Base-by-base conservation (phyloP, 2,888 invertebrate species). In the Galerucella nymphaeae region DNA sequence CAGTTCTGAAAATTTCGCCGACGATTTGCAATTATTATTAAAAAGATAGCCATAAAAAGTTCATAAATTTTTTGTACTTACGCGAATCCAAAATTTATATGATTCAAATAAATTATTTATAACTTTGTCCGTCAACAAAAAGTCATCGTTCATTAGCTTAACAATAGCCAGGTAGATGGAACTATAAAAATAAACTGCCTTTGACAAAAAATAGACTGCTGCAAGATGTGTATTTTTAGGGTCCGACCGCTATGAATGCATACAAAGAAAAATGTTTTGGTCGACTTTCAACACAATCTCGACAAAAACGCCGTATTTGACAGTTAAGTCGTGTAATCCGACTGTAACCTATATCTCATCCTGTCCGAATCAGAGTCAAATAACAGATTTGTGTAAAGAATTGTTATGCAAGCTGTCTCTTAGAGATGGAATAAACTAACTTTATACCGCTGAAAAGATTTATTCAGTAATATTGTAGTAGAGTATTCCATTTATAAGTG, bases 291-390 rank as follows among this genome's bases (percentile, higher is more conserved):
- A 63, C 63, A 42, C 63, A 72, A 70, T 70, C 65, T 66, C 66
- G 13, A 67, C 30, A 18, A 53, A 48, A 53, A 30, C 69, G 57
- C 74, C 48, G 76, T 72, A 75, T 76, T 77, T 76, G 76, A 76
- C 75, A 73, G 74, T 75, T 73, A 75, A 75, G 72, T 75, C 72
- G 63, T 71, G 74, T 77, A 79, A 79, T 79, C 77, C 76, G 76
- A 76, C 76, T 77, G 75, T 74, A 71, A 74, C 73, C 73, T 16
- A 23, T 30, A n/a, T 59, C 48, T 30, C 78, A 71, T 76, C 68
- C 74, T 72, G 73, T 75, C 68, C 69, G 50, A 63, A 62, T 68
- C 67, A 62, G 57, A 63, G 63, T 65, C 73, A 68, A 71, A 73
- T 75, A 68, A 61, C 68, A 59, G 18, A 57, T 23, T 48, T 30